Conservation (phyloP, 1,140 invertebrate genomes). For the Drosophila micromelanica region DNA sequence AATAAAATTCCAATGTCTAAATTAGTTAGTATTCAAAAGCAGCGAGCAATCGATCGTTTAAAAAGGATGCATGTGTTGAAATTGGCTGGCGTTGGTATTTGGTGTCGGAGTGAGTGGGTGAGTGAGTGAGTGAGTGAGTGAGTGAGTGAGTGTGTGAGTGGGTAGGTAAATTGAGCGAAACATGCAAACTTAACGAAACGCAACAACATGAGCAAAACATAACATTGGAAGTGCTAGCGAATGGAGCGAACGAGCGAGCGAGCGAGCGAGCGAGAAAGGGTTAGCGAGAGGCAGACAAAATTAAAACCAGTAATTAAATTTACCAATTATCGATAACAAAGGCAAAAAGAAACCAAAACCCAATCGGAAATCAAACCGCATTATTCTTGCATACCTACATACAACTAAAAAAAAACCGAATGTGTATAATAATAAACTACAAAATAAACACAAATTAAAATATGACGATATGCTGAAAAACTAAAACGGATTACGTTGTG, state of each 20-base stretch:
- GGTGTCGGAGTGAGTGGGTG: constrained; percentile 11
- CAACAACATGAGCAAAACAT: constrained; percentile 19
- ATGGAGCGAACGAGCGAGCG: neutral
- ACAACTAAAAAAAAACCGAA: neutral
- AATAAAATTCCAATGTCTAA: constrained; percentile 21
- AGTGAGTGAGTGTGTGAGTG: constrained; percentile 9
- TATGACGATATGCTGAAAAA: constrained; percentile 4
- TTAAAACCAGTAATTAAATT: constrained; percentile 7
- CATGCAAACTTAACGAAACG: constrained; percentile 16
- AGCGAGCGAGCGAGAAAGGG: neutral
- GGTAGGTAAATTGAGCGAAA: constrained; percentile 22
- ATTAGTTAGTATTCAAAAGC: constrained; percentile 50
- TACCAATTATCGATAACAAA: constrained; percentile 8
- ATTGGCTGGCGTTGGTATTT: constrained; percentile 11
- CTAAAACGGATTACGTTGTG: constrained; percentile 1
- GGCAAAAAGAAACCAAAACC: constrained; percentile 30
- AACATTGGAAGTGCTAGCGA: constrained; percentile 2
- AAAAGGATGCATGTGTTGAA: constrained; percentile 30
- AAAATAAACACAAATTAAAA: constrained; percentile 4
- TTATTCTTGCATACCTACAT: constrained; percentile 2
- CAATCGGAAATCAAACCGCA: constrained; percentile 13
- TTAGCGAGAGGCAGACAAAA: constrained; percentile 19
- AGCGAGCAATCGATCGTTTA: constrained; percentile 61
- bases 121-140: constrained; percentile 8
- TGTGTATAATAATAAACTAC: constrained; percentile 7